Base-by-base conservation (phyloP, 2,797 vertebrate species). In the Australoheros facetus region DNA sequence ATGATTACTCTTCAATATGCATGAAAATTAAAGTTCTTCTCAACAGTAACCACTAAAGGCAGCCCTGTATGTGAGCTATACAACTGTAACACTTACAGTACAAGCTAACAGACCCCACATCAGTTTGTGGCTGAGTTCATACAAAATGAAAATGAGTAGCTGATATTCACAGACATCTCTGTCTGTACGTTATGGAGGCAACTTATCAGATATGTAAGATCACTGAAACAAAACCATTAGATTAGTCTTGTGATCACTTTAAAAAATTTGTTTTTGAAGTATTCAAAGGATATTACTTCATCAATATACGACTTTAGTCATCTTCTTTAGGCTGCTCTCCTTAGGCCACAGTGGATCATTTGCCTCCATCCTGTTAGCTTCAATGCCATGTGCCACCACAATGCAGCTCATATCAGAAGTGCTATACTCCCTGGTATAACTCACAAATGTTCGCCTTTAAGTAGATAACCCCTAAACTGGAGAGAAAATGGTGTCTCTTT, bases 281-380 rank as follows among this genome's bases (percentile, higher is more conserved):
- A 26, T 26, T 26, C 26, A 26, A 26, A 26, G 26, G 26, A 26
- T 26, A 26, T 26, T 26, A 26, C 26, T 30, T 30, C 11, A 12
- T 42, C 23, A 23, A 0, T 17, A 17, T 45, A 45, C 34, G 1
- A 45, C 37, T 26, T 4, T 17, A 64, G 7, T 59, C 32, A 21
- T 5, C 34, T 0, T 34, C n/a, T 21, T 21, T 21, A 19, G 37
- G 58, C 32, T 60, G 58, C 4, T 60, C 0, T 3, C 11, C 0
- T 60, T 37, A 4, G 32, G 37, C 34, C 58, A 0, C 34, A 39
- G 37, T 39, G 11, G 11, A 39, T 39, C 11, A 39, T 39, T 9
- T 39, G 37, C 37, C 10, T 39, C 10, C 10, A 39, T 39, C 37
- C 4, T 11, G 4, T 3, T 30, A 30, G 4, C 28, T 30, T 30